Conservation (phyloP, 2,797 vertebrate genomes). For the Takifugu ocellatus region DNA sequence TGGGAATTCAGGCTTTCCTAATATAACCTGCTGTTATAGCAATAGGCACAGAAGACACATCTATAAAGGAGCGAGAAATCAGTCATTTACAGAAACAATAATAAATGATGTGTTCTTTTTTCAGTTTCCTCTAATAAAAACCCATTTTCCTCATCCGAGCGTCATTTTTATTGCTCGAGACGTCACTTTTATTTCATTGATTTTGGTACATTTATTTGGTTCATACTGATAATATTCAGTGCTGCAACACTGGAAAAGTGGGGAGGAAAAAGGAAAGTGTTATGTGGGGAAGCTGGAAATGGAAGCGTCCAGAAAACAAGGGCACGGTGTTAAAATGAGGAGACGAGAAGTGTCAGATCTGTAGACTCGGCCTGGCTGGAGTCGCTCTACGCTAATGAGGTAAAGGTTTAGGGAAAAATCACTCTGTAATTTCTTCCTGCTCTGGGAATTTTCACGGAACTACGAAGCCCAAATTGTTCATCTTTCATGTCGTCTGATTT, state of each 20-base stretch:
- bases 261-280: background rate
- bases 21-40: too few relatives aligned
- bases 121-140: too few relatives aligned
- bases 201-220: too few relatives aligned
- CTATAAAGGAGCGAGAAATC: too few relatives aligned
- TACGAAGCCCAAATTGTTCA: conserved; percentile 46
- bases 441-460: conserved; percentile 58
- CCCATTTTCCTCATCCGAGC: too few relatives aligned
- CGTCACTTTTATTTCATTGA: too few relatives aligned
- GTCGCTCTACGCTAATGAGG: background rate
- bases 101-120: too few relatives aligned
- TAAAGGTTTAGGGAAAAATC: conserved; percentile 31
- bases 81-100: too few relatives aligned
- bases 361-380: background rate
- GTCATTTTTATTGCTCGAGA: too few relatives aligned
- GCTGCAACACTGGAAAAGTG: background rate
- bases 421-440: conserved; percentile 43
- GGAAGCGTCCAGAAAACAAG: background rate
- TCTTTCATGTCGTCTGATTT: conserved; percentile 26
- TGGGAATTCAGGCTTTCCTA: too few relatives aligned
- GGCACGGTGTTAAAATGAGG: background rate
- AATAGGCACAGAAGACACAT: too few relatives aligned
- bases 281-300: background rate
- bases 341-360: background rate
- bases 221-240: background rate